phyloP scores from a whole-genome alignment of 2,113 vertebrate genomes.

The Pomatorhinus ruficollis region DNA sequence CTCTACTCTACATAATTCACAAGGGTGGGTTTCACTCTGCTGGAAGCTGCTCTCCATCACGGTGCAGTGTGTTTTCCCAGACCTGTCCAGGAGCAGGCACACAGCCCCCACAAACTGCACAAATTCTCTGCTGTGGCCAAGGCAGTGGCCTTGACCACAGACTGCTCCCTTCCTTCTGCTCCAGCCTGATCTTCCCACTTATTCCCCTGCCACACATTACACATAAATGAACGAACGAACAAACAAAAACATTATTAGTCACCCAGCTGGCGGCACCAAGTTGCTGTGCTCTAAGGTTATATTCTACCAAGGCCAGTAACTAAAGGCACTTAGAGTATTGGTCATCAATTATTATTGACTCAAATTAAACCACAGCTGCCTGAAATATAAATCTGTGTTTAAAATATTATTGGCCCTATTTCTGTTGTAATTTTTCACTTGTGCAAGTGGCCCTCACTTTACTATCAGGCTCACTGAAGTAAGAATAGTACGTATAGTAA shows the following conservation, averaged over 20 bases:
- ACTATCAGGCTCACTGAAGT: background rate
- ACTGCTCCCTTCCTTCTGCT: background rate
- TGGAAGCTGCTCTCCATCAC: fast-evolving
- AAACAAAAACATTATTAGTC: background rate
- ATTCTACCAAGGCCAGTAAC: background rate
- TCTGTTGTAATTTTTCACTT: background rate
- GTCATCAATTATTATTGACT: background rate
- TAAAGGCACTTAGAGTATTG: background rate
- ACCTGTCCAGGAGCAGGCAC: background rate
- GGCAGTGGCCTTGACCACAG: background rate
- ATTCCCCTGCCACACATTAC: background rate
- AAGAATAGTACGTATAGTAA: background rate
- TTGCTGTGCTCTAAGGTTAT: background rate
- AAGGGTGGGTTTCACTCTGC: background rate
- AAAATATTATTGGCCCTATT: background rate
- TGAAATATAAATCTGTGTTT: background rate
- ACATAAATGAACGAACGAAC: background rate
- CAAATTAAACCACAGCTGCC: background rate
- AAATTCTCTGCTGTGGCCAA: background rate
- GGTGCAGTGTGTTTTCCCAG: fast-evolving
- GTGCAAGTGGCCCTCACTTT: background rate
- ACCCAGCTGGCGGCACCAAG: background rate
- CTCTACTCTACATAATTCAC: background rate
- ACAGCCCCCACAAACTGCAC: background rate
- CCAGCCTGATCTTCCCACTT: background rate